Conservation (phyloP, 2,888 invertebrate genomes). For the Anoplius nigerrimus region DNA sequence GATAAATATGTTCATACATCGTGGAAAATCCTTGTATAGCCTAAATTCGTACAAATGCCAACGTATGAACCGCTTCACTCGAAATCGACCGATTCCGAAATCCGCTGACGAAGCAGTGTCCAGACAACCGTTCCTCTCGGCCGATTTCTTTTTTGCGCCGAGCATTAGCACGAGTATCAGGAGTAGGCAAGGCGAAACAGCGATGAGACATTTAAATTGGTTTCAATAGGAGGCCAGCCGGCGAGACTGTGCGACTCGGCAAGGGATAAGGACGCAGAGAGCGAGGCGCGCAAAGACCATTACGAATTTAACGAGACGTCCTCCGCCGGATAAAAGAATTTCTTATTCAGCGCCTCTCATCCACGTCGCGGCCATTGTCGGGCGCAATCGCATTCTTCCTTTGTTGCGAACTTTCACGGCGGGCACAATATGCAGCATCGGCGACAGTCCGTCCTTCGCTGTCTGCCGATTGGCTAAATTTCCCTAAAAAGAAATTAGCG, state of each 20-base stretch:
- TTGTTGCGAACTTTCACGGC: constrained; percentile 44
- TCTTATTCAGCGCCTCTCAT: constrained; percentile 39
- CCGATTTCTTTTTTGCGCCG: too few species aligned
- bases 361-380: constrained; percentile 34
- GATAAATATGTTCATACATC: too few species aligned
- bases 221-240: constrained; percentile 9
- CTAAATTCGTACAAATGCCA: too few species aligned
- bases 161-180: neutral
- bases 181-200: neutral
- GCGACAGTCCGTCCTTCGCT: constrained; percentile 27
- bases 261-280: neutral
- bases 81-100: too few species aligned
- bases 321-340: constrained; percentile 42
- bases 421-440: constrained; percentile 25
- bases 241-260: neutral
- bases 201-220: constrained; percentile 14
- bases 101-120: too few species aligned
- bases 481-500: constrained; percentile 27
- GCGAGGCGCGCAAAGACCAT: constrained; percentile 40
- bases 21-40: too few species aligned
- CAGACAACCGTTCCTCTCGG: too few species aligned
- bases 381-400: constrained; percentile 38
- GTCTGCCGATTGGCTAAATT: constrained; percentile 1
- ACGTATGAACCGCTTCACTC: too few species aligned
- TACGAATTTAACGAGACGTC: constrained; percentile 60